Conservation (phyloP, 2,888 invertebrate genomes). For the Conus canariensis region DNA sequence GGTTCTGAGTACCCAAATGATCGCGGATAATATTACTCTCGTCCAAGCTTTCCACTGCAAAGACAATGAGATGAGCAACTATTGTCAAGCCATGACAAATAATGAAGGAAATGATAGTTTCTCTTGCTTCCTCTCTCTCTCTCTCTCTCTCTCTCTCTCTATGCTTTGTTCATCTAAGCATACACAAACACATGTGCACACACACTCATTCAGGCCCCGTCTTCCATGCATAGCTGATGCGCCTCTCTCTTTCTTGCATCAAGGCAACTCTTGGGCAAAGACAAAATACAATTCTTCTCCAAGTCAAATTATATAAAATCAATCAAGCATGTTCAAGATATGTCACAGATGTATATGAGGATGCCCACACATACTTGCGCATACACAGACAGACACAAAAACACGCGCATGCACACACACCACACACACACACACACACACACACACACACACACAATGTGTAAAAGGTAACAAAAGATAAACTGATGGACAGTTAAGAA, state of each 20-base stretch:
- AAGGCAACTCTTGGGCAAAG: not conserved
- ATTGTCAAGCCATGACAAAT: constrained; percentile 13
- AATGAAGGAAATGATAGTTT: not conserved
- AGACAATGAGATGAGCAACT: constrained; percentile 25
- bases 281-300: not conserved
- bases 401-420: not conserved
- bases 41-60: constrained; percentile 43
- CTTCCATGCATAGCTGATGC: not conserved
- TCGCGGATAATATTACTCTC: constrained; percentile 48
- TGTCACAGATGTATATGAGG: not conserved
- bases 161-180: not conserved
- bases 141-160: not conserved
- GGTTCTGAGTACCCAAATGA: constrained; percentile 37
- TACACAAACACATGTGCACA: constrained; percentile 1
- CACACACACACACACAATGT: not conserved
- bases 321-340: not conserved
- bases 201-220: not conserved
- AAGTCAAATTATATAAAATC: no score
- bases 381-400: not conserved
- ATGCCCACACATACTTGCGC: not conserved
- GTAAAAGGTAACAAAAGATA: no score
- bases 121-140: not conserved
- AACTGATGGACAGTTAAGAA: no score
- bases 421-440: not conserved
- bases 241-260: not conserved